phyloP scores from a whole-genome alignment of 2,113 vertebrate species.

The Pedionomus torquatus region DNA sequence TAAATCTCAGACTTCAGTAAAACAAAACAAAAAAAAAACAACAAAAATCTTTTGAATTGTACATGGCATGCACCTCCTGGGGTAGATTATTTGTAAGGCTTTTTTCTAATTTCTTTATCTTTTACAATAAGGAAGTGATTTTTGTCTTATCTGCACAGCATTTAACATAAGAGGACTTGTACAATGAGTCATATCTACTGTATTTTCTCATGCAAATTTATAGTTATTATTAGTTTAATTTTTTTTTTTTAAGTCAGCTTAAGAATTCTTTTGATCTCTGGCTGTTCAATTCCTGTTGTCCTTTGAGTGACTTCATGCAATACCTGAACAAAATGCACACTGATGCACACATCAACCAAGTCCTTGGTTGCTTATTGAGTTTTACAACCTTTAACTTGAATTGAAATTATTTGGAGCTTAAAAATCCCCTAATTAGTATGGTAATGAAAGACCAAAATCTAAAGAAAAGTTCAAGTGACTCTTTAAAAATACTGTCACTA shows the following conservation, averaged over 20 bases:
- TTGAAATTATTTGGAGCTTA: background rate
- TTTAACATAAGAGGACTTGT: background rate
- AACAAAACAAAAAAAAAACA: background rate
- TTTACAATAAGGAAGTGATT: background rate
- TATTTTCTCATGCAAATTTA: background rate
- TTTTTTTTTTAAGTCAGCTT: background rate
- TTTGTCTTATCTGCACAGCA: background rate
- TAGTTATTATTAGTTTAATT: background rate
- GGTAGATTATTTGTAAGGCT: background rate
- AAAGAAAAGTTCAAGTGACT: background rate
- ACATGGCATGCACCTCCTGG: background rate
- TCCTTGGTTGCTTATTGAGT: background rate
- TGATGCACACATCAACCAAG: too few relatives aligned
- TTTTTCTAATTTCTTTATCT: background rate
- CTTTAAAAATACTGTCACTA: background rate
- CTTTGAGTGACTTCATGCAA: background rate
- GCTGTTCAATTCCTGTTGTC: background rate
- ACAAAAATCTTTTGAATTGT: background rate
- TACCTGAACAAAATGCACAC: accelerated
- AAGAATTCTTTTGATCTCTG: background rate
- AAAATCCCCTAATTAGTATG: background rate
- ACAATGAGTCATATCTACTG: background rate
- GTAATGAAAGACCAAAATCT: background rate
- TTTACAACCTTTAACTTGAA: background rate
- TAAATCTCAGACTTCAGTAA: background rate